Evolutionary conservation across 2,797 vertebrate genomes (phyloP).

Genomic region (Schizothorax lantsangensis): DNA sequence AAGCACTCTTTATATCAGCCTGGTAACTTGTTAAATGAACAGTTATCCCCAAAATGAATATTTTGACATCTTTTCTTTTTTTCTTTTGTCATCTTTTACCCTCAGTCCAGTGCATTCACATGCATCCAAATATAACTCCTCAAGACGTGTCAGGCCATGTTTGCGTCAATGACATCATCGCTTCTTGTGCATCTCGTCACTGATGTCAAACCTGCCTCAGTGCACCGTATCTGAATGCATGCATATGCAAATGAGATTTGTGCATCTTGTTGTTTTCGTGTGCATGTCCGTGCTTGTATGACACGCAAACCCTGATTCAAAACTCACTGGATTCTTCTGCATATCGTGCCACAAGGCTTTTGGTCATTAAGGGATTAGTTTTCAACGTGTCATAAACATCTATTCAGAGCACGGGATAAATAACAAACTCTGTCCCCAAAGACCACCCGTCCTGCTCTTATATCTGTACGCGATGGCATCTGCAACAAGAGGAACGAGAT

Average conservation of each 20-base stretch:
- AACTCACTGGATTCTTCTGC: not conserved
- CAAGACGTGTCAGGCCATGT: not conserved
- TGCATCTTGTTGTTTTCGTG: not conserved
- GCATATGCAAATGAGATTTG: not conserved
- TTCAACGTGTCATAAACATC: conserved; percentile 12
- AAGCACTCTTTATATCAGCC: not conserved
- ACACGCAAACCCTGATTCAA: not conserved
- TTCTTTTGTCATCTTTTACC: not conserved
- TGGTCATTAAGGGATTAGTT: conserved; percentile 17
- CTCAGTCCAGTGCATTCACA: not conserved
- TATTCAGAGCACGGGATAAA: conserved; percentile 41
- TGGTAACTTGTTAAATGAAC: not conserved
- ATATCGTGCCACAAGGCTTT: not conserved
- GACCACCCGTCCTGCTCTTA: conserved; percentile 46
- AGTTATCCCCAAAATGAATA: not conserved
- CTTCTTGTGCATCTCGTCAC: not conserved
- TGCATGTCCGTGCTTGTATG: not conserved
- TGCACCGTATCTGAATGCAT: not conserved
- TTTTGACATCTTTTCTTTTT: not conserved
- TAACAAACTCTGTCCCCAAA: conserved; percentile 52
- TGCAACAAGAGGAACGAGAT: conserved; percentile 62
- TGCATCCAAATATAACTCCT: conserved; percentile 4
- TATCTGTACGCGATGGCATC: conserved; percentile 51
- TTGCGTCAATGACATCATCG: not conserved
- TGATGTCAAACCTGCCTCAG: not conserved